phyloP scores from a whole-genome alignment of 2,113 vertebrate genomes.

The Tor tambroides region DNA sequence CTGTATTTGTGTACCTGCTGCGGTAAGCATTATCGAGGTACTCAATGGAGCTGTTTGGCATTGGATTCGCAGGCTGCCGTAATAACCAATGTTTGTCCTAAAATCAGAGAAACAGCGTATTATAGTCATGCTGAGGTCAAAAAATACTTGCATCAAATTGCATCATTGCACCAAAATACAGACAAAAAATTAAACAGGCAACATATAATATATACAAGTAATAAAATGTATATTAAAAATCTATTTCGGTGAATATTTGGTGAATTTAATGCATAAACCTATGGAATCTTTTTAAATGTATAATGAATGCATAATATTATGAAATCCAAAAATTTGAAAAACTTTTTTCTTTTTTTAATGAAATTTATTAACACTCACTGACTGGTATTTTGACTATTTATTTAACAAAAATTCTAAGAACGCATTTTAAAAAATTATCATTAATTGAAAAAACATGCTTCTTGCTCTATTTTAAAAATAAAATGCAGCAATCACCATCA shows the following conservation, averaged over 20 bases:
- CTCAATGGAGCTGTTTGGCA: slow-evolving; percentile 70
- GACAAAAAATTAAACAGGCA: neutral
- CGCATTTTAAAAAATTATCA: neutral
- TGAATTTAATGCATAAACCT: too few relatives aligned
- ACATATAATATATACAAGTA: neutral
- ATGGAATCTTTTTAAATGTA: too few relatives aligned
- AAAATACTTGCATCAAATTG: too few relatives aligned
- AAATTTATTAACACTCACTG: too few relatives aligned
- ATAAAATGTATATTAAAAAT: neutral
- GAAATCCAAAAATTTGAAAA: too few relatives aligned
- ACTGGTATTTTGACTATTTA: too few relatives aligned
- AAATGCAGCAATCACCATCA: neutral
- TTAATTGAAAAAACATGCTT: neutral
- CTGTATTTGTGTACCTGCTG: slow-evolving; percentile 66
- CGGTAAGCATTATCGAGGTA: slow-evolving; percentile 76
- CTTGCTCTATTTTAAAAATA: neutral
- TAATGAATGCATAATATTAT: neutral
- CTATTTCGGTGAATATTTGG: too few relatives aligned
- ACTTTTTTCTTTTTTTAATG: neutral
- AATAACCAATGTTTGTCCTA: slow-evolving; percentile 84
- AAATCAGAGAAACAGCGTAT: neutral
- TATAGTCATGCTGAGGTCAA: neutral
- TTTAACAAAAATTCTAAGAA: neutral
- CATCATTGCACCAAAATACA: neutral
- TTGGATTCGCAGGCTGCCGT: slow-evolving; percentile 77